Evolutionary conservation across 2,888 invertebrate species (phyloP), one percentile per base, ranked within the genome.

Genomic region (Keiferia lycopersicella): DNA sequence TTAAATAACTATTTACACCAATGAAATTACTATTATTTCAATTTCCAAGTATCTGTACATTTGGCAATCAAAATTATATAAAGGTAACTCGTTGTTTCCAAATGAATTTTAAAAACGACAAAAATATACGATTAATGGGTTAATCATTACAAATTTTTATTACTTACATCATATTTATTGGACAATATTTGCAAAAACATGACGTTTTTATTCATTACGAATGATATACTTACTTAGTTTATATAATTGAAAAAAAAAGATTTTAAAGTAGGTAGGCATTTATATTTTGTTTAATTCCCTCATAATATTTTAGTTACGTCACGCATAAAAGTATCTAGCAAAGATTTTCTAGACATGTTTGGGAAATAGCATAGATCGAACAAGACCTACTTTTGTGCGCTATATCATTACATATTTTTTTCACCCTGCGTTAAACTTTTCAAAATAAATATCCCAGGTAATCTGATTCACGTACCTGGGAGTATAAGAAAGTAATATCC

Each of bases 361-460:
- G 70, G 59, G 57, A 63, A 61, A 67, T 62, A 67, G 50, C 64
- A 57, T 76, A 78, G 76, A 75, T 74, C 69, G 20, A 53, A 53
- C n/a, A 34, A 56, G 72, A 26, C 26, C 26, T 26, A 76, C 73
- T 75, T 75, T 86, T 88, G 88, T 88, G 88, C 88, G 88, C 83
- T 80, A 77, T 80, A 77, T 76, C 67, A 74, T 78, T 77, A 56
- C 26, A 30, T 26, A 22, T 74, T 60, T 12, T 50, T 61, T 71
- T 78, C 82, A 86, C 87, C 86, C 87, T 88, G 86, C 84, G 78
- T 84, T 65, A 70, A 76, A 69, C 75, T 71, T 68, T 69, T 76
- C 69, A 66, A 72, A 76, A 77, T 68, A 67, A 67, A n/a, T n/a
- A n/a, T n/a, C n/a, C n/a, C n/a, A n/a, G n/a, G n/a, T n/a, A n/a